These are phyloP conservation scores for Hydrotaea diabolus DNA, from an alignment of 2,888 invertebrate genomes.

Conservation along the genomic window DNA sequence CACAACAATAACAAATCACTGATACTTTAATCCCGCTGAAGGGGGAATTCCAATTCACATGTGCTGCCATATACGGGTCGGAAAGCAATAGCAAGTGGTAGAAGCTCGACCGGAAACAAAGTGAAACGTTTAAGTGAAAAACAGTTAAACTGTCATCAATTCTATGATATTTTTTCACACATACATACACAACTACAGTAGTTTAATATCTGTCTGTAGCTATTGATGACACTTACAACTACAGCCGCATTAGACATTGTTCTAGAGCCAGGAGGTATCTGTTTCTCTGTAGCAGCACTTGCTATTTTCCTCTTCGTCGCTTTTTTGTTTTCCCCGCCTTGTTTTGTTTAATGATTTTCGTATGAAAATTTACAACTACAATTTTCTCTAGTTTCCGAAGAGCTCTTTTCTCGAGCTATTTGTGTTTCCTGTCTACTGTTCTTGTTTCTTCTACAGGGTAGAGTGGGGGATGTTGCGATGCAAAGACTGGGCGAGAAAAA, in stretches of 20 bases:
- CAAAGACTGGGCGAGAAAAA: neutral
- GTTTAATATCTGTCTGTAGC: conserved; percentile 7
- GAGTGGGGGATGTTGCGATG: neutral
- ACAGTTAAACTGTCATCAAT: conserved; percentile 51
- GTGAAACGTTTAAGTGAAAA: conserved; percentile 14
- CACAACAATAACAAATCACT: conserved; percentile 1
- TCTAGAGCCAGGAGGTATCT: neutral
- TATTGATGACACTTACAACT: conserved; percentile 33
- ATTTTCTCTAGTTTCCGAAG: neutral
- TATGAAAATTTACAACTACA: neutral
- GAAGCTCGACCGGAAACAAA: neutral
- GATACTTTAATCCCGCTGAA: neutral
- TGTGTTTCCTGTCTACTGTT: neutral
- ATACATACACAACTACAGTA: neutral
- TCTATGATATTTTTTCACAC: neutral
- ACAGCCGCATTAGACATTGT: neutral
- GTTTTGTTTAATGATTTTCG: conserved; percentile 1
- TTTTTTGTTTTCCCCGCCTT: neutral
- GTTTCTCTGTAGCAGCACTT: neutral
- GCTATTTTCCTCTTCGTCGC: neutral
- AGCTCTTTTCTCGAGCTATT: neutral
- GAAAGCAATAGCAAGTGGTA: neutral
- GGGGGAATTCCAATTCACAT: neutral
- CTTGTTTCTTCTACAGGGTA: neutral
- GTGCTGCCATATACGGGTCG: neutral